phyloP scores from a whole-genome alignment of 2,113 vertebrate species.

The Gymnorhina tibicen region DNA sequence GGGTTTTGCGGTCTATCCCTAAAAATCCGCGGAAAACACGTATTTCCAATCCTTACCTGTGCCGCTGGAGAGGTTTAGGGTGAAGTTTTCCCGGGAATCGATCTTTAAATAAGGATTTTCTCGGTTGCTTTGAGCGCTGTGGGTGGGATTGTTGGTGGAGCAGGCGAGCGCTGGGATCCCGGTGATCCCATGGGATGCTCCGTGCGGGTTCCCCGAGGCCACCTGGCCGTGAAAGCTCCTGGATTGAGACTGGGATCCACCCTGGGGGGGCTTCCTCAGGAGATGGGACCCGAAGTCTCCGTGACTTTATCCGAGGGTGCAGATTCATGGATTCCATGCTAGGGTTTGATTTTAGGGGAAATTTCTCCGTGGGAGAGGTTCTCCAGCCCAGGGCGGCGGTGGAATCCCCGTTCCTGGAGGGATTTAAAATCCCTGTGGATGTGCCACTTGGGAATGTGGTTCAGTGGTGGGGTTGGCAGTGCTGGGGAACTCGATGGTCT shows the following conservation, averaged over 20 bases:
- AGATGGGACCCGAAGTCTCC: background rate
- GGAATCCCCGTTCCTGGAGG: background rate
- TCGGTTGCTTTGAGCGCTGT: background rate
- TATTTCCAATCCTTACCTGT: background rate
- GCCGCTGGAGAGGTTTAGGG: background rate
- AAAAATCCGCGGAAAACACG: accelerated
- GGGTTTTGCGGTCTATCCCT: background rate
- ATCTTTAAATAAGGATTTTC: background rate
- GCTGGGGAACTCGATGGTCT: accelerated
- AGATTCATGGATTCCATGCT: background rate
- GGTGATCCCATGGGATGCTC: background rate
- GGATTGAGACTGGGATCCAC: background rate
- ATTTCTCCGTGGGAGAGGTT: background rate
- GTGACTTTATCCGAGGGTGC: accelerated
- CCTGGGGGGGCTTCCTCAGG: background rate
- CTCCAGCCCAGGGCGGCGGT: background rate
- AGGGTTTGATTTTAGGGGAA: background rate
- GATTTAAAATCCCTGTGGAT: background rate
- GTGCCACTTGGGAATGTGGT: background rate
- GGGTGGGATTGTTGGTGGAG: background rate
- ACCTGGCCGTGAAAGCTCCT: background rate
- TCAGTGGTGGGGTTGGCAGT: background rate
- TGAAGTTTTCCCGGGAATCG: background rate
- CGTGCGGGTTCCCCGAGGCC: background rate
- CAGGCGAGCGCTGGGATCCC: background rate